A percentile compares a stretch with the other conserved stretches of the same genome.
phyloP scores from a whole-genome alignment of 1,140 invertebrate genomes.

The Scaptomyza hsui region DNA sequence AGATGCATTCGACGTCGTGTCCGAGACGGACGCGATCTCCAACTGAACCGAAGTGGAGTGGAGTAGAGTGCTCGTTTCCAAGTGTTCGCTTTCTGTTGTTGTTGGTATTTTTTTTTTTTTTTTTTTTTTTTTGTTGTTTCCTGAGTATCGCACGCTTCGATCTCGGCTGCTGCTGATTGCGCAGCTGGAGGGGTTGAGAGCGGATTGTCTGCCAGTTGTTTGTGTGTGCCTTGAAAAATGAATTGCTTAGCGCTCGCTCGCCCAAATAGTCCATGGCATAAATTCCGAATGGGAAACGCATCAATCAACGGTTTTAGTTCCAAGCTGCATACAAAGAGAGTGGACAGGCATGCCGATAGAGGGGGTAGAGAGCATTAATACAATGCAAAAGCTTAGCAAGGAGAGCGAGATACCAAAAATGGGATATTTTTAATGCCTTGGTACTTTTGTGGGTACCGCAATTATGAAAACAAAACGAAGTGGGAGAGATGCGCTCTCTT shows the following conservation, averaged over 20 bases:
- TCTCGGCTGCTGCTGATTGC: conserved; percentile 70
- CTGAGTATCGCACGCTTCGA: conserved; percentile 75
- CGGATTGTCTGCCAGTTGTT: neutral
- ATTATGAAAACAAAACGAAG: too few relatives aligned
- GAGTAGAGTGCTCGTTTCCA: neutral
- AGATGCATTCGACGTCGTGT: conserved; percentile 80
- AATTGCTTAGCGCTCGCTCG: conserved; percentile 72
- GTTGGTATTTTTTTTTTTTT: conserved; percentile 9
- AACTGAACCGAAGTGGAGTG: neutral
- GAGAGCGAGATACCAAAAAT: conserved; percentile 10
- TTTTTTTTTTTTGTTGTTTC: conserved; percentile 27
- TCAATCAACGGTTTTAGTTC: conserved; percentile 71
- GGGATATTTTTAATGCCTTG: too few relatives aligned
- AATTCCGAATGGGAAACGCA: conserved; percentile 82
- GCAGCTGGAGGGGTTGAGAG: conserved; percentile 61
- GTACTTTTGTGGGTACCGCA: too few relatives aligned
- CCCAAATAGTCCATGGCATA: conserved; percentile 81
- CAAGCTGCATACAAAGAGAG: conserved; percentile 26
- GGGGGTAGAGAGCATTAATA: neutral
- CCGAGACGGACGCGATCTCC: conserved; percentile 46
- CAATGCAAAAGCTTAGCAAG: conserved; percentile 13
- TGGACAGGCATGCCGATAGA: neutral
- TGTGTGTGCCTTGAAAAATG: conserved; percentile 60
- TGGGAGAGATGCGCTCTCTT: neutral
- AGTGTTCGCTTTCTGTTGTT: conserved; percentile 21